Conservation (phyloP, 2,113 vertebrate species). For the Illadopsis cleaveri region DNA sequence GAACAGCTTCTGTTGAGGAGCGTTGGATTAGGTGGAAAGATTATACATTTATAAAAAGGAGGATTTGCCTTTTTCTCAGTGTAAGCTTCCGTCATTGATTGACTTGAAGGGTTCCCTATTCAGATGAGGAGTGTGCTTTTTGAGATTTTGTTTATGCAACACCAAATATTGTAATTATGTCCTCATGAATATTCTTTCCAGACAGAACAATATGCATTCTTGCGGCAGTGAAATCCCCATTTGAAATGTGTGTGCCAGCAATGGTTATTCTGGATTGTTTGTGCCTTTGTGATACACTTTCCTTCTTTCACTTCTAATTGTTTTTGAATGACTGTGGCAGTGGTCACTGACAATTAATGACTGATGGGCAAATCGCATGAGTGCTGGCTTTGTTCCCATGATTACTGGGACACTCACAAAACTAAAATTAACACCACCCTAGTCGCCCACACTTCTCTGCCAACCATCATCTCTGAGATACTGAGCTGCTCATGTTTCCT, state of each 20-base stretch:
- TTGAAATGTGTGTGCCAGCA: not conserved
- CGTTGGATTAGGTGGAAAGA: not conserved
- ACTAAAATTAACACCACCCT: not conserved
- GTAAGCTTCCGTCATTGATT: not conserved
- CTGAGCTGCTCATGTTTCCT: not conserved
- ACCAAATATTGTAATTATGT: slow-evolving; percentile 29
- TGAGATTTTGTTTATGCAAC: slow-evolving; percentile 26
- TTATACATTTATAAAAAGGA: not conserved
- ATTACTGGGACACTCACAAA: not conserved
- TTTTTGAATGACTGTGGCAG: slow-evolving; percentile 2
- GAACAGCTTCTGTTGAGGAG: not conserved
- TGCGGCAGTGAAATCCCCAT: not conserved
- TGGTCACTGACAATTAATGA: not conserved
- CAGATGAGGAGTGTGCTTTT: not conserved
- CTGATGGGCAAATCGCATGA: not conserved
- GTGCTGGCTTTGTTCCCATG: not conserved
- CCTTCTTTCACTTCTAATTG: not conserved
- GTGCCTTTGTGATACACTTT: not conserved
- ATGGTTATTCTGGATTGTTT: not conserved
- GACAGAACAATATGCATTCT: not conserved
- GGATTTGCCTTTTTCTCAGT: not conserved
- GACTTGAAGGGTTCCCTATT: not conserved
- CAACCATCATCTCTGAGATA: not conserved
- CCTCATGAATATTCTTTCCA: slow-evolving; percentile 9
- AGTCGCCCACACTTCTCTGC: not conserved